These are phyloP conservation scores for Ephialtes manifestator DNA, from an alignment of 2,888 invertebrate species.

Conservation along the genomic window DNA sequence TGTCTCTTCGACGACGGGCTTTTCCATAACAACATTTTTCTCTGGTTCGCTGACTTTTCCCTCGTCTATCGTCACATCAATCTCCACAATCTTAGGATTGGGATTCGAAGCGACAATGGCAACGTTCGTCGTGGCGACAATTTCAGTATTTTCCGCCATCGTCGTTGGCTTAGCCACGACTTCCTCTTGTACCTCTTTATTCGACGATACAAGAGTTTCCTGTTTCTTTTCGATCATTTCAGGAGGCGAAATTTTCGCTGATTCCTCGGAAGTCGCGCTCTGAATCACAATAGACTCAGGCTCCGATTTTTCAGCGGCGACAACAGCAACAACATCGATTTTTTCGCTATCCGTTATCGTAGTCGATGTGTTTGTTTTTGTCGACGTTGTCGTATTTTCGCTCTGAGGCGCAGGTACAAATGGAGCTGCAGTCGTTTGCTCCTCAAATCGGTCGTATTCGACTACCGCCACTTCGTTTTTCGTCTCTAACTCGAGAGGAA, in stretches of 20 bases:
- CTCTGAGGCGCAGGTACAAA: background rate
- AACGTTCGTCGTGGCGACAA: conserved; percentile 6
- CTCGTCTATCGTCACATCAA: conserved; percentile 52
- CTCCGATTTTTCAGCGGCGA: background rate
- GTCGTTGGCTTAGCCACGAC: background rate
- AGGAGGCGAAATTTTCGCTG: background rate
- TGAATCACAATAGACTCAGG: background rate
- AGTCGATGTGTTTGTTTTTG: background rate
- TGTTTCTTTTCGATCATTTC: conserved; percentile 4
- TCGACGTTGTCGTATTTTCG: conserved; percentile 10
- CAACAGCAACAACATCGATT: background rate
- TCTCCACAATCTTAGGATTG: conserved; percentile 49
- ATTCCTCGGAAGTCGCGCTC: background rate
- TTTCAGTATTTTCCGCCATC: conserved; percentile 29
- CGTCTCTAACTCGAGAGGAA: background rate
- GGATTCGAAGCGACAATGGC: conserved; percentile 14
- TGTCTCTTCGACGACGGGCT: conserved; percentile 81
- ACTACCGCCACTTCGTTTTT: background rate
- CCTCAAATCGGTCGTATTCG: background rate
- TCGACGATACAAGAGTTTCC: background rate
- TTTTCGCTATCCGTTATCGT: background rate
- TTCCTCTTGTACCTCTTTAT: background rate
- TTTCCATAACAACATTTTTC: conserved; percentile 75
- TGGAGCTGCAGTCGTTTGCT: background rate
- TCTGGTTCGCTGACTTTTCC: conserved; percentile 72